Evolutionary conservation across 1,140 invertebrate genomes (phyloP).

Genomic region (Pentalonia nigronervosa): DNA sequence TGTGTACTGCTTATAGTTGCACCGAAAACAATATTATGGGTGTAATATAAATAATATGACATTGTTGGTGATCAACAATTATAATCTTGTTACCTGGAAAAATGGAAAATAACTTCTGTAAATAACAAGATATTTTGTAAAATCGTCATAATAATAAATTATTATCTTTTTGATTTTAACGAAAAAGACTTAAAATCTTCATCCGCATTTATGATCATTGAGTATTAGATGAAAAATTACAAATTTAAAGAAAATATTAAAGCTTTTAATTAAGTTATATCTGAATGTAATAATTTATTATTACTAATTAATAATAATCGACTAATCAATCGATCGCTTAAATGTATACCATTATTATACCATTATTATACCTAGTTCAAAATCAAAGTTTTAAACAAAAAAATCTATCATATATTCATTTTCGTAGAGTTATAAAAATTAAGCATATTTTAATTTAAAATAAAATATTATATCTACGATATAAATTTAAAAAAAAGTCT

Average conservation of each 20-base stretch:
- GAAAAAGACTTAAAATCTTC: background rate
- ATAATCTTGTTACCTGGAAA: background rate
- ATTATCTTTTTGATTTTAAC: background rate
- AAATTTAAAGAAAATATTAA: background rate
- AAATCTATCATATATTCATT: background rate
- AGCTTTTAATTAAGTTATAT: too few relatives aligned
- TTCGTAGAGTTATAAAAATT: background rate
- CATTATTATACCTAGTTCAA: background rate
- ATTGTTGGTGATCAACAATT: background rate
- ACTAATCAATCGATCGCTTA: background rate
- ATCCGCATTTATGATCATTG: background rate
- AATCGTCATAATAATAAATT: background rate
- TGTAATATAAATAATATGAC: background rate
- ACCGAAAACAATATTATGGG: background rate
- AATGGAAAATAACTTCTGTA: background rate
- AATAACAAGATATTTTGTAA: background rate
- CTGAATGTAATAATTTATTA: background rate
- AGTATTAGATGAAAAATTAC: background rate
- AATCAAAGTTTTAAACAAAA: background rate
- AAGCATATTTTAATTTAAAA: background rate
- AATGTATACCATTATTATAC: background rate
- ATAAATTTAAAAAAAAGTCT: background rate
- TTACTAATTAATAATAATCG: background rate
- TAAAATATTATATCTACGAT: background rate
- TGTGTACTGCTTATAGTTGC: background rate